Base-by-base conservation (phyloP, 2,888 invertebrate species). In the Epistrophella euchroma region DNA sequence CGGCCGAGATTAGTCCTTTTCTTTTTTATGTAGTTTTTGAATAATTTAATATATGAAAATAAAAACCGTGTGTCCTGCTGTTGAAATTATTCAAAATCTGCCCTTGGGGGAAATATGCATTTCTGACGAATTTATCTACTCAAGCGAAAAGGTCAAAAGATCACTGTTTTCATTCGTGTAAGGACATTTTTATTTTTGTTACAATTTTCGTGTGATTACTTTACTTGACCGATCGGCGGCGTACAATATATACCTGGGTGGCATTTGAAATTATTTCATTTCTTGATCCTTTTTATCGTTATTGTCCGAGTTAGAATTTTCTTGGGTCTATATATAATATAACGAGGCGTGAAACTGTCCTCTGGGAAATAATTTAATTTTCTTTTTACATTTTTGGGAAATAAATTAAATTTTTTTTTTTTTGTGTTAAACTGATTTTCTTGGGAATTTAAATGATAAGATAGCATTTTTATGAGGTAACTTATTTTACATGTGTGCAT, bases 291-390 rank as follows among this genome's bases (percentile, higher is more conserved):
- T 55, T 60, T 66, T 50, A 11, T 60, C 32, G 64, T 62, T 47
- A 40, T 66, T 76, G 76, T 81, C 50, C 73, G 50, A 45, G 11
- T 43, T 47, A 4, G 19, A 47, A 22, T 66, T 32, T 68, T 37
- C 37, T 37, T 37, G 52, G 58, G 76, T 71, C 40, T 15, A 64
- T 58, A n/a, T n/a, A n/a, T n/a, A n/a, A n/a, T n/a, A 81, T 86
- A 86, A 86, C 71, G 64, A 86, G 86, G 86, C 86, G 86, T 86
- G 86, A 86, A 86, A 86, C 81, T 81, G 86, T 86, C 81, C 37
- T 17, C 35, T 82, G 81, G 70, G 86, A 77, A 77, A 52, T 17
- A 77, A 58, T 74, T 28, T 25, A 73, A 58, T 72, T 52, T 60
- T 19, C 45, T 28, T 15, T 35, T 40, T 35, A 10, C 19, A 6